These are phyloP conservation scores for Sinotaia quadrata DNA, from an alignment of 2,888 invertebrate species.

Conservation along the genomic window DNA sequence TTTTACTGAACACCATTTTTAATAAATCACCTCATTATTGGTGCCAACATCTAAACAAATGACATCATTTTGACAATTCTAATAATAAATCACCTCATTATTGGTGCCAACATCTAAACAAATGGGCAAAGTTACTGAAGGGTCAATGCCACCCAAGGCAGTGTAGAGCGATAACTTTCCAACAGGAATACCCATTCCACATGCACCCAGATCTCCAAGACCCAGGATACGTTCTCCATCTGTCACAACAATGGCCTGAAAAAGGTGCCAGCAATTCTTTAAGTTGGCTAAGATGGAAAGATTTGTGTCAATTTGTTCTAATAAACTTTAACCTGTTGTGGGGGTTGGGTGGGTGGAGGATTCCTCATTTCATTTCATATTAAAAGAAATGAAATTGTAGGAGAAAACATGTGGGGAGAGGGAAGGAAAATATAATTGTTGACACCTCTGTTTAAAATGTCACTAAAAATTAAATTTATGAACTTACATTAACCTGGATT, in stretches of 20 bases:
- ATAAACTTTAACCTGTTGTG: neutral
- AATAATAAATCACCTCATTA: slow-evolving; percentile 82
- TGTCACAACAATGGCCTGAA: slow-evolving; percentile 83
- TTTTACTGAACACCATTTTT: no score
- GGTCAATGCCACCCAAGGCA: slow-evolving; percentile 95
- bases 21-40: slow-evolving; percentile 84
- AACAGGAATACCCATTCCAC: slow-evolving; percentile 98
- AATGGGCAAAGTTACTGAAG: slow-evolving; percentile 93
- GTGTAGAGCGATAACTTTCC: slow-evolving; percentile 97
- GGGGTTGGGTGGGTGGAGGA: neutral
- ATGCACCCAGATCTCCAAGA: slow-evolving; percentile 94
- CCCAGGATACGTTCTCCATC: slow-evolving; percentile 98
- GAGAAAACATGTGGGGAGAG: neutral
- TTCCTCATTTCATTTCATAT: neutral
- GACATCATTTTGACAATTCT: no score
- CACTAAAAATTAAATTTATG: no score
- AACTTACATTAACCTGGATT: no score
- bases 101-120: slow-evolving; percentile 95
- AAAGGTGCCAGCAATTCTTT: no score
- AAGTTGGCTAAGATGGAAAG: no score
- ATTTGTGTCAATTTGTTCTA: no score
- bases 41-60: slow-evolving; percentile 95
- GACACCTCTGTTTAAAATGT: no score
- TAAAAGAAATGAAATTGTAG: neutral
- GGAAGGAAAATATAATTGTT: no score